Conservation (phyloP, 2,113 vertebrate genomes). For the Atlantisia rogersi region DNA sequence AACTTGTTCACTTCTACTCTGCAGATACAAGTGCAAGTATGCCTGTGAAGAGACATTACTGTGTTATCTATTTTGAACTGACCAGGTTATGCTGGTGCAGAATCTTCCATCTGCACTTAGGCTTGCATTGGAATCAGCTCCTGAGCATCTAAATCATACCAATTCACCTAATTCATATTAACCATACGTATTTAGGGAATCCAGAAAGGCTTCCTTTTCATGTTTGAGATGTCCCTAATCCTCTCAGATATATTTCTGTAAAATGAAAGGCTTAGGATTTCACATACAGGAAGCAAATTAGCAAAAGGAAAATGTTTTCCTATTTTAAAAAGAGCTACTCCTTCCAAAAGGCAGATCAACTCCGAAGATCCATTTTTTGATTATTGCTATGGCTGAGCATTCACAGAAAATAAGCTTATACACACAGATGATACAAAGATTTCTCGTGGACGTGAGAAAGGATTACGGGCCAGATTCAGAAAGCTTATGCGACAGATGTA, state of each 20-base stretch:
- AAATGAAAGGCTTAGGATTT: slow-evolving; percentile 4
- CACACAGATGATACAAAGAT: neutral
- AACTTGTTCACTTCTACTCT: neutral
- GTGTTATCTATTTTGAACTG: neutral
- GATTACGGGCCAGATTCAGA: neutral
- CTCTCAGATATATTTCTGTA: neutral
- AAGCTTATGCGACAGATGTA: neutral
- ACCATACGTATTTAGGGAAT: neutral
- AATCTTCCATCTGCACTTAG: neutral
- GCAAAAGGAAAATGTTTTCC: neutral
- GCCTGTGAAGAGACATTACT: neutral
- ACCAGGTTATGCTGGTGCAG: neutral
- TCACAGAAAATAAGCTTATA: neutral
- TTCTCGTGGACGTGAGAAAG: neutral
- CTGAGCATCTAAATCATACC: neutral
- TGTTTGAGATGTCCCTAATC: neutral
- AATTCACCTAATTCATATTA: neutral
- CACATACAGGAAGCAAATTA: neutral
- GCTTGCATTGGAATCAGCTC: neutral
- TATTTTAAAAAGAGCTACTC: neutral
- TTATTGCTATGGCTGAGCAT: neutral
- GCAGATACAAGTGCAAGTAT: neutral
- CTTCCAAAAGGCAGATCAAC: neutral
- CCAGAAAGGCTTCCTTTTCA: neutral
- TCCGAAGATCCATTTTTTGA: neutral